These are phyloP conservation scores for Falco berigora DNA, from an alignment of 2,797 vertebrate species.

Conservation along the genomic window DNA sequence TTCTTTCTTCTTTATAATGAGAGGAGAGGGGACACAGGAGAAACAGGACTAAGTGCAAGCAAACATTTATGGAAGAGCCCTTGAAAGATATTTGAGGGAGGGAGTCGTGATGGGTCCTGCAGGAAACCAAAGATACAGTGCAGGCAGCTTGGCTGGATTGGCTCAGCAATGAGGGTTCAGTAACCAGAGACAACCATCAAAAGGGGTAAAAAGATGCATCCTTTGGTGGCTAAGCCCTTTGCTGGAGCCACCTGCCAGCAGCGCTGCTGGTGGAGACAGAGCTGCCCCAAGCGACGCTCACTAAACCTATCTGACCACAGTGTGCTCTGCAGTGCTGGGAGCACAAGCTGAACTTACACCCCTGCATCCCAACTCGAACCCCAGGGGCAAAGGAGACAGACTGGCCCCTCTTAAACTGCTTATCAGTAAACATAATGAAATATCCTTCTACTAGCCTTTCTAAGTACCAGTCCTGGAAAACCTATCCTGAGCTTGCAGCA, in stretches of 20 bases:
- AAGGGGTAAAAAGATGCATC: neutral
- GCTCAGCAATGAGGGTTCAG: neutral
- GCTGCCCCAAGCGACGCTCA: neutral
- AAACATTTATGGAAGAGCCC: neutral
- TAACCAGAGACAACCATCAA: neutral
- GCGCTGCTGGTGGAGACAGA: neutral
- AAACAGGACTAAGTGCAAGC: neutral
- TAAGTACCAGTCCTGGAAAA: neutral
- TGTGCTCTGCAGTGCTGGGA: neutral
- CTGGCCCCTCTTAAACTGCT: neutral
- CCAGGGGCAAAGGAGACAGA: neutral
- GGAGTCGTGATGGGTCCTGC: neutral
- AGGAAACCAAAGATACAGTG: neutral
- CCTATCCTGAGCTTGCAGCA: neutral
- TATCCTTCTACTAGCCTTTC: neutral
- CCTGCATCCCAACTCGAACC: neutral
- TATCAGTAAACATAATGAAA: neutral
- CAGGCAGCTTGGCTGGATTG: neutral
- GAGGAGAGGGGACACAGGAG: neutral
- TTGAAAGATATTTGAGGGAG: neutral
- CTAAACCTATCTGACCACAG: neutral
- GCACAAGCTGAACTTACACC: neutral
- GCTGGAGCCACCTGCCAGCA: neutral
- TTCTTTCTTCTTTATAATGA: neutral
- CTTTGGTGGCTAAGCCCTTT: neutral